Base-by-base conservation (phyloP, 2,888 invertebrate species). In the Cheilosia impressa region DNA sequence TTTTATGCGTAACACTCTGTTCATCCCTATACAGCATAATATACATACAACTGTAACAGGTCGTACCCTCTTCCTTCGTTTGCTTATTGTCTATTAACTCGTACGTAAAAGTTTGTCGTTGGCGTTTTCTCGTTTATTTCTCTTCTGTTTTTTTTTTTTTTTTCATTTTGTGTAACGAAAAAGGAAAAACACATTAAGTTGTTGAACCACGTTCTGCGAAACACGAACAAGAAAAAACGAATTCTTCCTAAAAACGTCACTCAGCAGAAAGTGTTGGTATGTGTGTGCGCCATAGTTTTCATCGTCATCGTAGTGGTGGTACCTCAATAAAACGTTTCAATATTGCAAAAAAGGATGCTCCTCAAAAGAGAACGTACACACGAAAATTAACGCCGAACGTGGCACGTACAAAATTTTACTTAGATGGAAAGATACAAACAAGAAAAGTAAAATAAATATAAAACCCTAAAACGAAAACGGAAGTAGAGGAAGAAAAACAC, bases 291-390 rank as follows among this genome's bases (percentile, higher is more conserved):
- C 22, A 53, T 62, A 13, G 10, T 38, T 68, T 34, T 58, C 34
- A 62, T 73, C 6, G 60, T 72, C 22, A 9, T 57, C n/a, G 58
- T 43, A 27, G 27, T 62, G 62, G 83, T 63, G 58, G 79, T 79
- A 79, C 83, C 83, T 79, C 79, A 84, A 84, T 84, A 84, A 84
- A 84, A 84, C 83, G 83, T 84, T 79, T 75, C 83, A 84, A 84
- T 84, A 84, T 84, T 79, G 79, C 83, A 84, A 79, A 79, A 80
- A 83, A 83, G 72, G 83, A 83, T 83, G 83, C 62, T 68, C 73
- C 31, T 78, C 68, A 83, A 83, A 79, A 83, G 78, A 73, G 79
- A 84, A 79, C 79, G 83, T 79, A 75, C 83, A 84, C 79, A 84
- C 31, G 31, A 84, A 84, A 84, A 84, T 84, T 84, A 84, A 79